Evolutionary conservation across 2,113 vertebrate genomes (phyloP).

Genomic region (Petromus typicus): DNA sequence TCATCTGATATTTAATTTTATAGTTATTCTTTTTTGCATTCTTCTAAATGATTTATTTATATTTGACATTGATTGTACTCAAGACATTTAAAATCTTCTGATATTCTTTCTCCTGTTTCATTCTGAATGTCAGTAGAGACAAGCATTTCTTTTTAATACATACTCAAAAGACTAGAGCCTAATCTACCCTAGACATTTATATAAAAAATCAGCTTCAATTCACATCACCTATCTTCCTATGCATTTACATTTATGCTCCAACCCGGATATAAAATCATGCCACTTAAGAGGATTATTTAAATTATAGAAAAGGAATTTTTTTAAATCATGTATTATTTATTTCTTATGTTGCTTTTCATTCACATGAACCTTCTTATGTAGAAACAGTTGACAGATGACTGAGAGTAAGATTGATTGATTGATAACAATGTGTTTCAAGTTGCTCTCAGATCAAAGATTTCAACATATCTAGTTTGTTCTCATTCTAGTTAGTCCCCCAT

Average conservation of each 20-base stretch:
- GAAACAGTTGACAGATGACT: background rate
- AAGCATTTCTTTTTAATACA: background rate
- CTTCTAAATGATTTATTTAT: constrained; percentile 77
- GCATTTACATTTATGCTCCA: background rate
- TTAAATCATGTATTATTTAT: background rate
- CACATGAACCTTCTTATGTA: background rate
- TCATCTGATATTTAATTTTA: constrained; percentile 72
- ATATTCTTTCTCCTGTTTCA: background rate
- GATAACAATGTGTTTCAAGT: background rate
- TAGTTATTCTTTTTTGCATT: constrained; percentile 69
- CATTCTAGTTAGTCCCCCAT: background rate
- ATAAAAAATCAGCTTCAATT: background rate
- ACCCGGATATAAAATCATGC: background rate
- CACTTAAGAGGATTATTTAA: background rate
- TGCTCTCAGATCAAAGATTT: background rate
- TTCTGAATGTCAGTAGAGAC: background rate
- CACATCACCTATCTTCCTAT: background rate
- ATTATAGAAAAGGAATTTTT: background rate
- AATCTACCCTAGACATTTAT: background rate
- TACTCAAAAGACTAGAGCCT: background rate
- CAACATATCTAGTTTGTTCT: background rate
- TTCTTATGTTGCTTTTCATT: background rate
- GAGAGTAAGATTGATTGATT: background rate
- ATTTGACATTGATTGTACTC: constrained; percentile 54
- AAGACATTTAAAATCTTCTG: constrained; percentile 71